phyloP scores from a whole-genome alignment of 2,113 vertebrate genomes.

The Ceyx margarethae region DNA sequence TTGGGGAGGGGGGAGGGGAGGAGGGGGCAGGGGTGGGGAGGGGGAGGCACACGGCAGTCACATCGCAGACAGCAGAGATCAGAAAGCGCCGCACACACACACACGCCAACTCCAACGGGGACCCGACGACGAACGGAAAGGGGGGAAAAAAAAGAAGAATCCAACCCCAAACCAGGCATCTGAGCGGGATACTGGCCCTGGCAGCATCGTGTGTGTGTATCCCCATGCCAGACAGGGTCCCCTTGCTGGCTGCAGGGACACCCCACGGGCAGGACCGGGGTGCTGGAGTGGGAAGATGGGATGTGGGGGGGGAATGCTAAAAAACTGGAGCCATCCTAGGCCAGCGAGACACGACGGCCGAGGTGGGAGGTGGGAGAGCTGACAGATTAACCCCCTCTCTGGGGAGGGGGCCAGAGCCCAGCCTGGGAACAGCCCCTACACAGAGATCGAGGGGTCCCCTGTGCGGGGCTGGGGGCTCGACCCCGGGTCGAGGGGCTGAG shows the following conservation, averaged over 20 bases:
- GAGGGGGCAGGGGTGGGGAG: too few relatives aligned
- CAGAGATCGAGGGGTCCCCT: neutral
- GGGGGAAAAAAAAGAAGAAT: neutral
- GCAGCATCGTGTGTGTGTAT: neutral
- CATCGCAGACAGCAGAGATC: constrained; percentile 25
- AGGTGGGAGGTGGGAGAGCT: neutral
- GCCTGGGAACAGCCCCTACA: neutral
- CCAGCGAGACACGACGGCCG: neutral
- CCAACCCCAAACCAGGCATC: neutral
- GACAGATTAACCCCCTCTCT: neutral
- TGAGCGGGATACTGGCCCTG: neutral
- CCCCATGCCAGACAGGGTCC: neutral
- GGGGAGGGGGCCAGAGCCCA: neutral
- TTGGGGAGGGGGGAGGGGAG: too few relatives aligned
- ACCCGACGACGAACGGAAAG: neutral
- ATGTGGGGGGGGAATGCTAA: neutral
- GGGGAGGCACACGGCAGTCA: too few relatives aligned
- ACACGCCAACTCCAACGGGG: constrained; percentile 3
- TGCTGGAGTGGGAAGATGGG: neutral
- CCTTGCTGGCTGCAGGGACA: neutral
- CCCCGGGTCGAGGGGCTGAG: neutral
- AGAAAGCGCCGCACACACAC: constrained; percentile 14
- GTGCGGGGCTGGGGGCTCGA: neutral
- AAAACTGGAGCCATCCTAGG: neutral
- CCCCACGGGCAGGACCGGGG: too few relatives aligned